Percentiles rank a stretch among this genome's conserved stretches.
These are phyloP conservation scores for Syndactyla subalaris DNA, from an alignment of 2,797 vertebrate genomes.

Conservation along the genomic window DNA sequence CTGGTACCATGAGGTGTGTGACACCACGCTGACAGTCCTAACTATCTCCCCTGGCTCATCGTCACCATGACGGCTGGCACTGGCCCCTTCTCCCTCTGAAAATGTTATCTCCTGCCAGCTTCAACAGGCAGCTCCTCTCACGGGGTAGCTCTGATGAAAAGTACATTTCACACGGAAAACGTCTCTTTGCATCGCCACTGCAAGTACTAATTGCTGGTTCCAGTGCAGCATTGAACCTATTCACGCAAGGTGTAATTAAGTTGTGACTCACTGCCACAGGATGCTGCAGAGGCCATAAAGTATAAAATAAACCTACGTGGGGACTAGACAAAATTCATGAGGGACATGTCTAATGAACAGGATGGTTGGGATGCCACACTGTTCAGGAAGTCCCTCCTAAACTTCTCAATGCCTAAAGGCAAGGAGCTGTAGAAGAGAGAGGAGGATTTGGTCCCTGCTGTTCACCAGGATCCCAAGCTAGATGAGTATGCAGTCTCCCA, in stretches of 20 bases:
- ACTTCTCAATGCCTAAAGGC: background rate
- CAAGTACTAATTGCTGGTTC: slow-evolving; percentile 34
- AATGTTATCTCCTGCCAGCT: background rate
- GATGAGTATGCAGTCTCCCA: background rate
- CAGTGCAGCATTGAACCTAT: background rate
- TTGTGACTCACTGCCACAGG: slow-evolving; percentile 51
- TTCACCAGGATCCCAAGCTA: background rate
- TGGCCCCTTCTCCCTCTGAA: background rate
- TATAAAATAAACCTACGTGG: background rate
- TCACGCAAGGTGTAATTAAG: slow-evolving; percentile 42
- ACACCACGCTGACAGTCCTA: background rate
- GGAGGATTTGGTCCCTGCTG: background rate
- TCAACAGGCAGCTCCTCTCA: background rate
- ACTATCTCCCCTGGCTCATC: background rate
- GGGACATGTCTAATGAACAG: background rate
- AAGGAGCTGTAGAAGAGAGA: background rate
- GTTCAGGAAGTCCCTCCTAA: background rate
- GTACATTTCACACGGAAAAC: background rate
- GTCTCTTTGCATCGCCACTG: background rate
- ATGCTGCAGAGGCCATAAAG: slow-evolving; percentile 13
- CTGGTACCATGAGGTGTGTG: accelerated
- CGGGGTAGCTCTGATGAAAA: background rate
- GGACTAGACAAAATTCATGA: background rate
- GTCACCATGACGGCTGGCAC: accelerated
- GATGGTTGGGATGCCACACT: background rate